Evolutionary conservation across 2,797 vertebrate genomes (phyloP).

Genomic region (Dromococcyx pavoninus): DNA sequence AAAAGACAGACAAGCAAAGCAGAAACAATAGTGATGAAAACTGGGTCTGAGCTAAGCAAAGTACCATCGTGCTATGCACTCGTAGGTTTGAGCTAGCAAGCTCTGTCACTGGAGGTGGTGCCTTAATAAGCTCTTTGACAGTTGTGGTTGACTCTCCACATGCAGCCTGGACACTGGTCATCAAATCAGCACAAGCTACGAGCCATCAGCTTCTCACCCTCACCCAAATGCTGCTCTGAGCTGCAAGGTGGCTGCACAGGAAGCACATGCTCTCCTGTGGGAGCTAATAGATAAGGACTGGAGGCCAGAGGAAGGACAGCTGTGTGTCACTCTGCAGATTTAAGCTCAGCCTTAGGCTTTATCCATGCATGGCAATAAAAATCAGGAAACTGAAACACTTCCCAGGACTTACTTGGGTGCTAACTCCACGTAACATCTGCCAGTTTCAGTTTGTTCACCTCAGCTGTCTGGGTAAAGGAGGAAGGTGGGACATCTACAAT

Average conservation of each 20-base stretch:
- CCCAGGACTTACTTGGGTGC: not conserved
- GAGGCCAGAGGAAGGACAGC: not conserved
- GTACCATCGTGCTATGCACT: fast-evolving
- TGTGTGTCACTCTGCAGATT: not conserved
- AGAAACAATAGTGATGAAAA: not conserved
- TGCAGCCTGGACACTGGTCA: not conserved
- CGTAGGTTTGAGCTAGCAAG: not conserved
- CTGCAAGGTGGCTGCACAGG: not conserved
- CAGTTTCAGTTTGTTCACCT: not conserved
- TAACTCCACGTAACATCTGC: not conserved
- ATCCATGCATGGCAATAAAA: not conserved
- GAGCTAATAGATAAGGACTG: fast-evolving
- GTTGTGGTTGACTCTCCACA: not conserved
- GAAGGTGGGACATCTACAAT: not conserved
- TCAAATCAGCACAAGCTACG: fast-evolving
- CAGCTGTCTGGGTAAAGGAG: not conserved
- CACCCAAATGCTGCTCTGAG: not conserved
- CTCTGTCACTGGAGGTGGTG: not conserved
- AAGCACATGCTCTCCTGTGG: not conserved
- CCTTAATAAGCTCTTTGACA: not conserved
- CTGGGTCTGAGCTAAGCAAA: not conserved
- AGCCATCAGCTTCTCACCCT: not conserved
- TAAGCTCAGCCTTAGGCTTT: not conserved
- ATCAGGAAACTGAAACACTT: not conserved
- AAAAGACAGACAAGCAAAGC: not conserved